Percentiles rank a stretch among this genome's conserved stretches.
Evolutionary conservation across 1,140 invertebrate genomes (phyloP).

Genomic region (Cyclargus thomasi): DNA sequence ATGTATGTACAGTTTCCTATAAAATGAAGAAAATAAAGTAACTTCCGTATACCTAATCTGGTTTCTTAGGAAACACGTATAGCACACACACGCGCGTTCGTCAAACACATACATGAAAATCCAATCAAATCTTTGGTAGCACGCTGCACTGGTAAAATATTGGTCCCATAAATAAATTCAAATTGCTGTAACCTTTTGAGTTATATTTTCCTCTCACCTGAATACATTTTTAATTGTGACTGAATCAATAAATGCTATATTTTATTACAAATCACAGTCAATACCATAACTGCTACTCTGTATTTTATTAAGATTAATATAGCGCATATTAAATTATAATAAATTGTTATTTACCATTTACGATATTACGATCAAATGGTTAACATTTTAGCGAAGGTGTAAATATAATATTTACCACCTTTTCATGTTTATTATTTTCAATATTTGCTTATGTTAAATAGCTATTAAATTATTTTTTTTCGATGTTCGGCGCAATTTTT

Average conservation of each 20-base stretch:
- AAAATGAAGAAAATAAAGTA: too few relatives aligned
- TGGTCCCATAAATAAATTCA: slow-evolving; percentile 1
- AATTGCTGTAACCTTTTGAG: slow-evolving; percentile 3
- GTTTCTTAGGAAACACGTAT: too few relatives aligned
- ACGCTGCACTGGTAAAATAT: neutral
- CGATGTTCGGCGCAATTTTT: too few relatives aligned
- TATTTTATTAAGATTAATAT: neutral
- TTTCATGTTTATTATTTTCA: neutral
- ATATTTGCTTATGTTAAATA: too few relatives aligned
- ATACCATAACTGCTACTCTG: neutral
- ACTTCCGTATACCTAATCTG: too few relatives aligned
- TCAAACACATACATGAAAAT: too few relatives aligned
- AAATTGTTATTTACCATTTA: neutral
- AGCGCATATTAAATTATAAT: neutral
- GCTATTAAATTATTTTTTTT: too few relatives aligned
- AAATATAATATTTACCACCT: neutral
- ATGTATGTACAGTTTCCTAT: too few relatives aligned
- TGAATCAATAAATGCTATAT: neutral
- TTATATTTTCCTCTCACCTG: neutral
- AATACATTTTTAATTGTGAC: slow-evolving; percentile 7
- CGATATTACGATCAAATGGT: neutral
- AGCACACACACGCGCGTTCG: too few relatives aligned
- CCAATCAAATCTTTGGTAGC: too few relatives aligned
- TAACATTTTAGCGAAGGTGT: neutral
- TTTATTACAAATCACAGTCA: neutral